Evolutionary conservation across 2,113 vertebrate species (phyloP).

Genomic region (Alethe diademata): DNA sequence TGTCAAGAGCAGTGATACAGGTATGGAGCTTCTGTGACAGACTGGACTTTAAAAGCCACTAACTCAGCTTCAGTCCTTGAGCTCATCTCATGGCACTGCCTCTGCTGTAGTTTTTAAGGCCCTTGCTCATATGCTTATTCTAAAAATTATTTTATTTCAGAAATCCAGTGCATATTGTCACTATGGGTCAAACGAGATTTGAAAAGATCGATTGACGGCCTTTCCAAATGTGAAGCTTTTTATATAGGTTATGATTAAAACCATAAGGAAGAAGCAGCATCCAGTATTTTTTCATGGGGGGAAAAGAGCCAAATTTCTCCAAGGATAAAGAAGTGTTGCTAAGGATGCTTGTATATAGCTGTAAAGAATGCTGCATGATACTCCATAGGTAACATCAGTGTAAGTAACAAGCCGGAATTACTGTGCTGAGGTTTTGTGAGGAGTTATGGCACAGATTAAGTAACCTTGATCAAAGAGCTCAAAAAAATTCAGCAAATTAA

Average conservation of each 20-base stretch:
- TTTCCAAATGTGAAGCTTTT: background rate
- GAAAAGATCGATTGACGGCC: background rate
- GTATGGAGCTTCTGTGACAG: background rate
- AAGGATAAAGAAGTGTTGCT: background rate
- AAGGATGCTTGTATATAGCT: background rate
- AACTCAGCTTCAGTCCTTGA: background rate
- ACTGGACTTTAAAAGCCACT: background rate
- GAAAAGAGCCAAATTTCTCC: background rate
- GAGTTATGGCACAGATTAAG: background rate
- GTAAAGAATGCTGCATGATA: background rate
- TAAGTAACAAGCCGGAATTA: background rate
- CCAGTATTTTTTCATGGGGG: background rate
- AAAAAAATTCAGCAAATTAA: slow-evolving; percentile 17
- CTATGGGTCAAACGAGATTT: background rate
- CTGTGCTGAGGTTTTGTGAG: background rate
- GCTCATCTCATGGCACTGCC: background rate
- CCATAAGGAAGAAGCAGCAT: background rate
- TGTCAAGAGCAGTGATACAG: background rate
- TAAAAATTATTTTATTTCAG: background rate
- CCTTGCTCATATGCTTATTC: background rate
- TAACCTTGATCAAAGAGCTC: slow-evolving; percentile 38
- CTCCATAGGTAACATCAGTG: accelerated
- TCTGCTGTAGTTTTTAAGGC: background rate
- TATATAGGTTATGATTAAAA: background rate
- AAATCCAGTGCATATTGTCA: background rate